Conservation (phyloP, 2,888 invertebrate species). For the Drosophila borborema region DNA sequence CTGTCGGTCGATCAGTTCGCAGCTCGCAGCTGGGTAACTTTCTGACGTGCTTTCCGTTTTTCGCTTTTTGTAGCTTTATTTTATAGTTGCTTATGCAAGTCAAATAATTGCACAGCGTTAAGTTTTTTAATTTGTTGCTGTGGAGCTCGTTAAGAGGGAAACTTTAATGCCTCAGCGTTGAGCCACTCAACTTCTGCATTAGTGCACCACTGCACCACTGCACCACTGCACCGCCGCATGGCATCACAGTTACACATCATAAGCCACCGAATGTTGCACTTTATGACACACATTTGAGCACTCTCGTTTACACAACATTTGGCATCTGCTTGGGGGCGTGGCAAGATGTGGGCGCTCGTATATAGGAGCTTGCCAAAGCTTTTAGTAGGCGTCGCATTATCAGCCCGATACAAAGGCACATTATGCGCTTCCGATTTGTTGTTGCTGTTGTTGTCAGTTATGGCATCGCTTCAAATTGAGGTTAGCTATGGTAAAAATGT, state of each 20-base stretch:
- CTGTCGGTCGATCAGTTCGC: background rate
- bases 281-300: constrained; percentile 71
- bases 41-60: constrained; percentile 30
- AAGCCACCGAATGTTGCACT: constrained; percentile 53
- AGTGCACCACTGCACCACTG: constrained; percentile 16
- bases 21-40: no score
- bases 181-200: constrained; percentile 12
- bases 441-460: constrained; percentile 52
- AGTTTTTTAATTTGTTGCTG: constrained; percentile 71
- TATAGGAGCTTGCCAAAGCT: constrained; percentile 64
- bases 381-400: constrained; percentile 67
- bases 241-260: constrained; percentile 31
- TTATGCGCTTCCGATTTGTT: constrained; percentile 78
- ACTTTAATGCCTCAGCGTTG: constrained; percentile 32
- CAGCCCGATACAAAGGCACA: constrained; percentile 78
- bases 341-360: constrained; percentile 30
- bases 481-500: constrained; percentile 50
- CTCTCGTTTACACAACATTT: constrained; percentile 77
- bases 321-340: constrained; percentile 50
- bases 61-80: constrained; percentile 30
- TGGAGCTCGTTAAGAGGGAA: constrained; percentile 32
- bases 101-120: constrained; percentile 70
- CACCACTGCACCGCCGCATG: no score
- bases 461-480: constrained; percentile 62
- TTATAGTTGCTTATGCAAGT: constrained; percentile 61